phyloP scores from a whole-genome alignment of 1,140 invertebrate genomes.

The Ceratosolen solmsi region DNA sequence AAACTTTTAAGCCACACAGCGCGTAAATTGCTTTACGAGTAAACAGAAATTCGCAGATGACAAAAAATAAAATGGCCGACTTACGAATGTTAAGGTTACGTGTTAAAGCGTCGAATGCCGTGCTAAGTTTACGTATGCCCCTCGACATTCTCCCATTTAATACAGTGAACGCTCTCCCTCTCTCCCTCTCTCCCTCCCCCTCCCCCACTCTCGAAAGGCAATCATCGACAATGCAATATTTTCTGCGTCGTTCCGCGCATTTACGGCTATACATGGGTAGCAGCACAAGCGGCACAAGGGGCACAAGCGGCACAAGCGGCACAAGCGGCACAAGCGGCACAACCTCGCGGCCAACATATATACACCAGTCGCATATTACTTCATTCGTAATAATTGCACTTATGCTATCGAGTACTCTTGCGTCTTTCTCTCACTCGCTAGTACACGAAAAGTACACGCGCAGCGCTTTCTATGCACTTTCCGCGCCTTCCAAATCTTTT shows the following conservation, averaged over 20 bases:
- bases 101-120: background rate
- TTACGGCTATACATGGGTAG: conserved; percentile 8
- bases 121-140: conserved; percentile 2
- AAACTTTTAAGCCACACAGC: background rate
- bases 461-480: conserved; percentile 10
- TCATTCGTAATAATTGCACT: conserved; percentile 31
- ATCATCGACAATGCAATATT: conserved; percentile 30
- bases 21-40: background rate
- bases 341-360: background rate
- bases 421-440: background rate
- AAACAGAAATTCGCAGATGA: background rate
- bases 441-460: background rate
- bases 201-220: conserved; percentile 1
- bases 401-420: conserved; percentile 1
- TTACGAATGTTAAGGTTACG: conserved; percentile 29
- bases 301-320: background rate
- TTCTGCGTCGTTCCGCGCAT: conserved; percentile 18
- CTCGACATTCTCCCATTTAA: conserved; percentile 19
- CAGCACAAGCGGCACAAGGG: background rate
- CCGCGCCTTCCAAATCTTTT: no score
- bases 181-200: background rate
- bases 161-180: conserved; percentile 1
- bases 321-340: background rate
- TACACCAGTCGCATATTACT: conserved; percentile 15
- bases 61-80: background rate